A percentile compares a stretch with the other conserved stretches of the same genome.
Evolutionary conservation across 2,113 vertebrate species (phyloP).

Genomic region (Mionectes macconnelli): DNA sequence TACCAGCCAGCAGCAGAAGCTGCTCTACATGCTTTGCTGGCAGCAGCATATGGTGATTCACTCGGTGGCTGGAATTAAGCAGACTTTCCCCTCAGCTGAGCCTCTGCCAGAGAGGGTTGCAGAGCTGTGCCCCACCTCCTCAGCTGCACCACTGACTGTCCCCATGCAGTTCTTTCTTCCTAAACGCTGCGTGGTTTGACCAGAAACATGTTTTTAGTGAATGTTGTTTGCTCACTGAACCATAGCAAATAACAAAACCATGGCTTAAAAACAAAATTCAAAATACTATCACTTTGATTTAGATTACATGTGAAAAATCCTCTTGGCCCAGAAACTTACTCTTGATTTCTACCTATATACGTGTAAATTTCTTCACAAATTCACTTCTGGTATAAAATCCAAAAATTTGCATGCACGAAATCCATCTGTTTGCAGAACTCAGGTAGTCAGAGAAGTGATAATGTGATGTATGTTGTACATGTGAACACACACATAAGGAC

Average conservation of each 20-base stretch:
- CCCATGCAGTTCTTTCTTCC: not conserved
- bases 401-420: not conserved
- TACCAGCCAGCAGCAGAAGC: conserved; percentile 39
- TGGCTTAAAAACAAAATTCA: not conserved
- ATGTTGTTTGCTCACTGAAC: not conserved
- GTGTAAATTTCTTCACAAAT: not conserved
- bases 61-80: not conserved
- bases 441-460: not conserved
- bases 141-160: not conserved
- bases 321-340: not conserved
- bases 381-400: not conserved
- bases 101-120: not conserved
- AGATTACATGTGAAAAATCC: not conserved
- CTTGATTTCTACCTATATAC: not conserved
- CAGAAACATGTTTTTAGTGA: not conserved
- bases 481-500: not conserved
- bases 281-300: not conserved
- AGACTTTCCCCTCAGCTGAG: conserved; percentile 6
- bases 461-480: not conserved
- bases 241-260: not conserved
- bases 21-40: conserved; percentile 5
- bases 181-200: not conserved
- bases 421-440: not conserved
- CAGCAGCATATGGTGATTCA: conserved; percentile 5
- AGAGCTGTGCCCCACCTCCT: not conserved